Evolutionary conservation across 2,113 vertebrate genomes (phyloP).

Genomic region (Vimba vimba): DNA sequence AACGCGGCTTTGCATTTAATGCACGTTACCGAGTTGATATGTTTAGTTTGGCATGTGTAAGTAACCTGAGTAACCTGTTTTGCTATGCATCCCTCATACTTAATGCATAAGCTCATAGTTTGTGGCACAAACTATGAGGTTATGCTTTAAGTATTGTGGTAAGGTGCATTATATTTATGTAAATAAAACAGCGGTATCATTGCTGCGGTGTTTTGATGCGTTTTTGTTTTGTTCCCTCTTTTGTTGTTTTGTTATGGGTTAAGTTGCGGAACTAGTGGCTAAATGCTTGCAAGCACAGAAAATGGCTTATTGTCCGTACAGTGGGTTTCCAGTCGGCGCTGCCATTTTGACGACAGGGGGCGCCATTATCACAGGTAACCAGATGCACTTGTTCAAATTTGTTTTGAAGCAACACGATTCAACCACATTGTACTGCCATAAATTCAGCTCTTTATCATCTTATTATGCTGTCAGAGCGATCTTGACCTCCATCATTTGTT

Average conservation of each 20-base stretch:
- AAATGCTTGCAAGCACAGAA: constrained; percentile 81
- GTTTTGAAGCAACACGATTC: background rate
- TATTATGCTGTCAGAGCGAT: constrained; percentile 22
- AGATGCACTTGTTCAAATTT: background rate
- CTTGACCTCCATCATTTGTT: background rate
- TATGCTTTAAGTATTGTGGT: too few species aligned
- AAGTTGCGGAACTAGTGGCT: constrained; percentile 77
- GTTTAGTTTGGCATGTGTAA: background rate
- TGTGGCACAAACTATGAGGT: too few species aligned
- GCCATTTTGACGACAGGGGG: constrained; percentile 84
- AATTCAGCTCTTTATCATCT: background rate
- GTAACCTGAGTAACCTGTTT: background rate
- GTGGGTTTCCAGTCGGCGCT: constrained; percentile 87
- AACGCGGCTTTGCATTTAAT: background rate
- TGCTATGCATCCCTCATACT: background rate
- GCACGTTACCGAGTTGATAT: background rate
- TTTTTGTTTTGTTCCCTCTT: background rate
- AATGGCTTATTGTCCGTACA: constrained; percentile 90
- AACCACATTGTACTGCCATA: background rate
- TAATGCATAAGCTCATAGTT: background rate
- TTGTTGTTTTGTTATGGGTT: background rate
- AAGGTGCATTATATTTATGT: background rate
- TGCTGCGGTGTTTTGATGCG: background rate
- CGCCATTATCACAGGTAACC: constrained; percentile 84
- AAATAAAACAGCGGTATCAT: background rate